Evolutionary conservation across 2,113 vertebrate genomes (phyloP), one percentile per base, ranked within the genome.

Genomic region (Panthera leo): DNA sequence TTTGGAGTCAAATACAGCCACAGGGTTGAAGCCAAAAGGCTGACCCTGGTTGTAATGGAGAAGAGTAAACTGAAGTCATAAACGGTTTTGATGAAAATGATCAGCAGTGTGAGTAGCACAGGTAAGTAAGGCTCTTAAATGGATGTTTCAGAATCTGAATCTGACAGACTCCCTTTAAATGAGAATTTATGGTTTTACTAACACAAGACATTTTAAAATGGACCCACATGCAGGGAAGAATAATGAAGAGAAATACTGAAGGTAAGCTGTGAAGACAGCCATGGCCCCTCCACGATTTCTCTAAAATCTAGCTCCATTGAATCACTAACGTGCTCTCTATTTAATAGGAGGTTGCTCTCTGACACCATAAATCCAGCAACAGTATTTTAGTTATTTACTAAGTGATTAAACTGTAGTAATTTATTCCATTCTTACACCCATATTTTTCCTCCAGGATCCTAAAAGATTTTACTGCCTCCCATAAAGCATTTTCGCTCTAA

Each of bases 321-420:
- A 97, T 86, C 84, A 71, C 61, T 82, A 83, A 18, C 87, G 67
- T 71, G 55, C 23, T 97, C 84, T 93, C 10, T 96, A 61, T 83
- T 97, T 98, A 96, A 96, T 88, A 94, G 65, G 55, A 93, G 18
- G 39, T 48, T 97, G 73, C 86, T 98, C 86, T 96, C 79, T 95
- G 89, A 97, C 73, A 97, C 67, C 42, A 91, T 96, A 98, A 97
- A 98, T 98, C 92, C 75, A 73, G 61, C 58, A 95, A 82, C 65
- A 96, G 61, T 96, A 96, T 97, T 98, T 96, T 85, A 92, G 95
- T 97, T 98, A 98, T 97, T 98, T 98, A 98, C 97, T 91, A 97
- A 85, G 58, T 98, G 88, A 98, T 98, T 98, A 98, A 88, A 97
- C 63, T 96, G 51, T 27, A 96, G 86, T 96, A 96, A 98, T 98